Percentiles rank a stretch among this genome's conserved stretches.
phyloP scores from a whole-genome alignment of 1,140 invertebrate species.

The Latrodectus geometricus region DNA sequence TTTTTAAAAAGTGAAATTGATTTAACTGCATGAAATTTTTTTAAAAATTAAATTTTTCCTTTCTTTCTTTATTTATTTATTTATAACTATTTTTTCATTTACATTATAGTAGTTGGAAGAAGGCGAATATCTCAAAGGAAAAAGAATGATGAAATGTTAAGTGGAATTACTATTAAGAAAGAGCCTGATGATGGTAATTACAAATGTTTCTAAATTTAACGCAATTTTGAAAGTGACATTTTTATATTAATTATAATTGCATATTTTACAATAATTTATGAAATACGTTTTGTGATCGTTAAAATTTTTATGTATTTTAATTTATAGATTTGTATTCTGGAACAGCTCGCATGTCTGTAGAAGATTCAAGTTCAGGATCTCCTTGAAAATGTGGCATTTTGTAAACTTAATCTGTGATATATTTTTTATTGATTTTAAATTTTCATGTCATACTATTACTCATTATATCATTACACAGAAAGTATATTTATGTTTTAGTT shows the following conservation, averaged over 20 bases:
- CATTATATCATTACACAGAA: too few relatives aligned
- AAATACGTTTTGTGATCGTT: neutral
- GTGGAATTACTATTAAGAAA: neutral
- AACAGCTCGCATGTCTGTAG: neutral
- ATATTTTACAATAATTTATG: neutral
- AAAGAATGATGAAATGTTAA: conserved; percentile 4
- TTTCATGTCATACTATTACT: too few relatives aligned
- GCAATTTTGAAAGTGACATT: neutral
- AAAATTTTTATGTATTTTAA: neutral
- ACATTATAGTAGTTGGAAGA: neutral
- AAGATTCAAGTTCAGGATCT: conserved; percentile 12
- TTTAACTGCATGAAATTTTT: too few relatives aligned
- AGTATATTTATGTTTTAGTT: too few relatives aligned
- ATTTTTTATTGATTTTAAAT: too few relatives aligned
- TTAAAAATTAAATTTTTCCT: too few relatives aligned
- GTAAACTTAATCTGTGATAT: too few relatives aligned
- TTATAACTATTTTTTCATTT: too few relatives aligned
- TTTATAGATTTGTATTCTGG: conserved; percentile 12
- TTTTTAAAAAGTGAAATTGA: too few relatives aligned
- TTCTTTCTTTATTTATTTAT: too few relatives aligned
- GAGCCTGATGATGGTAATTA: conserved; percentile 11
- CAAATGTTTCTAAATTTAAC: neutral
- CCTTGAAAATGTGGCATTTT: neutral
- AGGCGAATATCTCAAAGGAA: neutral
- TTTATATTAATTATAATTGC: neutral